phyloP scores from a whole-genome alignment of 2,797 vertebrate species.

The Acrossocheilus fasciatus region DNA sequence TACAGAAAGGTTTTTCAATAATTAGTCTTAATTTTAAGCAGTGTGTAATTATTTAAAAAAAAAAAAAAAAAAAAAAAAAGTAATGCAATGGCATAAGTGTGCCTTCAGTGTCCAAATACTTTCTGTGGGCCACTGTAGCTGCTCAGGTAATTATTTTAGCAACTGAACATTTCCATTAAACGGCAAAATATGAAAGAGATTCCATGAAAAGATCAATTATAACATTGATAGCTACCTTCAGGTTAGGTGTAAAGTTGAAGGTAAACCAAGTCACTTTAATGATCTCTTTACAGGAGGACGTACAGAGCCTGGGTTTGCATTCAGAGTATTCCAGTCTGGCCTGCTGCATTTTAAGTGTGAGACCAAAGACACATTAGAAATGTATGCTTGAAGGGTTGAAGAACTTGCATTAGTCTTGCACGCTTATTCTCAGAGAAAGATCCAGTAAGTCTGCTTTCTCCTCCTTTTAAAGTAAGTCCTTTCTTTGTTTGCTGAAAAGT shows the following conservation, averaged over 20 bases:
- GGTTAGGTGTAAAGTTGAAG: constrained; percentile 63
- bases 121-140: not conserved
- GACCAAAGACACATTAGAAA: not conserved
- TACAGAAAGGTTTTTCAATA: not conserved
- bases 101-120: not conserved
- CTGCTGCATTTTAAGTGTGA: not conserved
- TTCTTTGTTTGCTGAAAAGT: constrained; percentile 18
- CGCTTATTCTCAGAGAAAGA: constrained; percentile 18
- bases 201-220: not conserved
- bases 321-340: not conserved
- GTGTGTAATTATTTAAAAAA: not conserved
- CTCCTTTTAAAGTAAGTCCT: constrained; percentile 1
- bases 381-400: constrained; percentile 18
- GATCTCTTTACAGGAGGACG: constrained; percentile 50
- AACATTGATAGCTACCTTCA: constrained; percentile 6
- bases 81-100: not conserved
- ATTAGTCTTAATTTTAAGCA: not conserved
- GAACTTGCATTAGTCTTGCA: not conserved
- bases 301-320: constrained; percentile 50
- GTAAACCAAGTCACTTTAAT: constrained; percentile 66
- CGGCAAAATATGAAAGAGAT: not conserved
- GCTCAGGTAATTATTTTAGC: not conserved
- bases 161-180: constrained; percentile 9
- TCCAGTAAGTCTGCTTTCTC: constrained; percentile 15
- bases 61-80: not conserved